A percentile compares a stretch with the other conserved stretches of the same genome.
Conservation (phyloP, 2,113 vertebrate genomes). For the Xyrauchen texanus region DNA sequence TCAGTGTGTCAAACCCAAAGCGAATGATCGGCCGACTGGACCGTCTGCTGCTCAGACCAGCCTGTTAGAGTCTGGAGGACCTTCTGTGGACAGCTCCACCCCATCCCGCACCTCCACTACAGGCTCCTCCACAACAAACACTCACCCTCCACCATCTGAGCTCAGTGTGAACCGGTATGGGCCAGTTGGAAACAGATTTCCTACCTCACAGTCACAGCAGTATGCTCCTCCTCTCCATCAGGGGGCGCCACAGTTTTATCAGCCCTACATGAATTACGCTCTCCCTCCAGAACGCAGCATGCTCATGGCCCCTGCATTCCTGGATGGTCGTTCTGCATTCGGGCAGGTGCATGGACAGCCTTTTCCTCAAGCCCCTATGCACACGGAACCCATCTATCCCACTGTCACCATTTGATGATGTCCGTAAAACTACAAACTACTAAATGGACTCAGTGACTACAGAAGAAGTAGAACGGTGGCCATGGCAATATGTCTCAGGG, state of each 20-base stretch:
- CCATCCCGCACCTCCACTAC: slow-evolving; percentile 62
- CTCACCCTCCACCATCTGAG: slow-evolving; percentile 47
- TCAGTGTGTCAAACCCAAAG: slow-evolving; percentile 62
- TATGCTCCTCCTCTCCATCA: slow-evolving; percentile 46
- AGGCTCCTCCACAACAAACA: slow-evolving; percentile 41
- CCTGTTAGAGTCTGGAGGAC: slow-evolving; percentile 61
- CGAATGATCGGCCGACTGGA: slow-evolving; percentile 46
- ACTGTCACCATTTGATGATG: slow-evolving; percentile 48
- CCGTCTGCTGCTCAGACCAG: slow-evolving; percentile 58
- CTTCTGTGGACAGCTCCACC: slow-evolving; percentile 56
- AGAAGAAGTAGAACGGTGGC: not conserved
- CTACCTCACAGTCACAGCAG: slow-evolving; percentile 39
- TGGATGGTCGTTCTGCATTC: slow-evolving; percentile 45
- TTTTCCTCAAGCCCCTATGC: slow-evolving; percentile 54
- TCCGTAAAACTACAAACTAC: not conserved
- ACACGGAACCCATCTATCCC: slow-evolving; percentile 52
- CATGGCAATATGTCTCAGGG: not conserved
- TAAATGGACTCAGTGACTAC: not conserved
- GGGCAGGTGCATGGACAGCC: slow-evolving; percentile 29
- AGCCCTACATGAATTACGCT: slow-evolving; percentile 49
- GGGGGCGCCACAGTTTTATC: slow-evolving; percentile 50
- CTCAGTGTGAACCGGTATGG: slow-evolving; percentile 56
- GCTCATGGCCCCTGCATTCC: slow-evolving; percentile 50
- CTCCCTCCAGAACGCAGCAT: slow-evolving; percentile 46
- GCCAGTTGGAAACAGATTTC: slow-evolving; percentile 33